These are phyloP conservation scores for Paramormyrops hopkinsi DNA, from an alignment of 2,797 vertebrate genomes.

Conservation along the genomic window DNA sequence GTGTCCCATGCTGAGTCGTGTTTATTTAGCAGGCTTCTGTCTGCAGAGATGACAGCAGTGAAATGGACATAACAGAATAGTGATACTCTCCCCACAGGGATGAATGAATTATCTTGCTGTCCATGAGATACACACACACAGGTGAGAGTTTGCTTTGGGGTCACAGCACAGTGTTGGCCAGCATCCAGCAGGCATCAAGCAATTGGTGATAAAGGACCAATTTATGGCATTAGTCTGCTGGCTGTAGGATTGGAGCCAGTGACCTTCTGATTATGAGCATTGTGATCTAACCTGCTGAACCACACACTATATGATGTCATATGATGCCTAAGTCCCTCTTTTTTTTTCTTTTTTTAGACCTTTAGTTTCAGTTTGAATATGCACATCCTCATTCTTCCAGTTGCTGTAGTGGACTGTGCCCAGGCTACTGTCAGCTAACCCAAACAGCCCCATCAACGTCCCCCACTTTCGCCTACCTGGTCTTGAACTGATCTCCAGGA, in stretches of 20 bases:
- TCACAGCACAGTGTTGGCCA: background rate
- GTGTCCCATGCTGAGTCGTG: background rate
- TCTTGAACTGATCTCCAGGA: background rate
- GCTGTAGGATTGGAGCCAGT: background rate
- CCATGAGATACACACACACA: background rate
- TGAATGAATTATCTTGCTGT: background rate
- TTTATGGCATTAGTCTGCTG: background rate
- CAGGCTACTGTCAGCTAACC: background rate
- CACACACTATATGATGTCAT: background rate
- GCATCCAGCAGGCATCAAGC: background rate
- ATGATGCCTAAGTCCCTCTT: background rate
- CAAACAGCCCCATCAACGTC: background rate
- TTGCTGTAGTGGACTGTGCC: background rate
- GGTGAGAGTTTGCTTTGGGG: background rate
- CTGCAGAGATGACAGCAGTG: background rate
- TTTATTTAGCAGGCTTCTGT: background rate
- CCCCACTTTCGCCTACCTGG: background rate
- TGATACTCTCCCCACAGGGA: background rate
- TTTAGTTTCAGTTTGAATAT: slow-evolving; percentile 22
- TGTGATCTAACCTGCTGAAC: background rate
- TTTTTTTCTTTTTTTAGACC: background rate
- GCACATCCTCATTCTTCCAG: slow-evolving; percentile 3
- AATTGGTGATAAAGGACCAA: background rate
- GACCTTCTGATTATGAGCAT: background rate
- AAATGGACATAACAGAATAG: background rate